Percentiles rank a stretch among this genome's conserved stretches.
Evolutionary conservation across 1,140 invertebrate genomes (phyloP).

Genomic region (Limonius californicus): DNA sequence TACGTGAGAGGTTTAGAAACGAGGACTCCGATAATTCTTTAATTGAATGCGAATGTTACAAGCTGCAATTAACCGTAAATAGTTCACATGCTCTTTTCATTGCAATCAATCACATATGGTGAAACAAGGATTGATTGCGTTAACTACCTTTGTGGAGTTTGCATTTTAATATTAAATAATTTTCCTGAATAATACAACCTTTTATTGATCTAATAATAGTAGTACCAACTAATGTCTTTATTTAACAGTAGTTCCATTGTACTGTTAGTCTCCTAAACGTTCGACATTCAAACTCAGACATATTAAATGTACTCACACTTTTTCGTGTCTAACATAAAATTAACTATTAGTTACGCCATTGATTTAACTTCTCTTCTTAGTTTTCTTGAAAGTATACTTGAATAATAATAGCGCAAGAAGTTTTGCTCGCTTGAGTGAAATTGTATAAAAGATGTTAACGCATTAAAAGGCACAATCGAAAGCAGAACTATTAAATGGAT

Average conservation of each 20-base stretch:
- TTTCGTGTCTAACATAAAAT: not conserved
- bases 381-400: not conserved
- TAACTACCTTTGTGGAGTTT: not conserved
- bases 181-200: no score
- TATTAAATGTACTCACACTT: no score
- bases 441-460: no score
- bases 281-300: no score
- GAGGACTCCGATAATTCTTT: constrained; percentile 5
- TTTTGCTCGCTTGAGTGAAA: no score
- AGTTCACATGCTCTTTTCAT: not conserved
- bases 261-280: no score
- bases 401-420: not conserved
- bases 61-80: not conserved
- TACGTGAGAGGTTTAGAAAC: constrained; percentile 4
- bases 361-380: not conserved
- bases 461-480: no score
- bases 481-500: not conserved
- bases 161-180: no score
- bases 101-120: not conserved
- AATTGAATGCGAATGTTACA: constrained; percentile 3
- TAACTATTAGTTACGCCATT: not conserved
- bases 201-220: no score
- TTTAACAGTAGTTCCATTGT: no score
- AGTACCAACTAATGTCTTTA: no score
- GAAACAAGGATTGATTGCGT: not conserved